phyloP scores from a whole-genome alignment of 1,140 invertebrate genomes.

The roundworm (Caenorhabditis elegans) region WBcel235 BX284602.5:12214001-12214500 shows the following conservation, averaged over 20 bases:
- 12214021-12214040: not conserved
- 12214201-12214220: not conserved
- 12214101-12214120: not conserved
- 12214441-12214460: not conserved
- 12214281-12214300: not conserved
- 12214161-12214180: slow-evolving; percentile 7
- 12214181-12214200: not conserved
- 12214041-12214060: not conserved
- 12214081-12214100: not conserved
- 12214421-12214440: not conserved
- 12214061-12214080: not conserved
- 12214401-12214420: not conserved
- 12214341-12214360: not conserved
- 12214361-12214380: not conserved
- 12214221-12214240: not conserved
- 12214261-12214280: no score
- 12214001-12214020: not conserved
- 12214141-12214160: not conserved
- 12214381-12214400: not conserved
- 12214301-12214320: slow-evolving; percentile 1
- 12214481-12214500: not conserved
- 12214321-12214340: not conserved
- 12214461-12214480: not conserved
- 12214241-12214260: not conserved
- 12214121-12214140: not conserved